Conservation (phyloP, 2,797 vertebrate genomes). For the Pogoniulus pusillus region DNA sequence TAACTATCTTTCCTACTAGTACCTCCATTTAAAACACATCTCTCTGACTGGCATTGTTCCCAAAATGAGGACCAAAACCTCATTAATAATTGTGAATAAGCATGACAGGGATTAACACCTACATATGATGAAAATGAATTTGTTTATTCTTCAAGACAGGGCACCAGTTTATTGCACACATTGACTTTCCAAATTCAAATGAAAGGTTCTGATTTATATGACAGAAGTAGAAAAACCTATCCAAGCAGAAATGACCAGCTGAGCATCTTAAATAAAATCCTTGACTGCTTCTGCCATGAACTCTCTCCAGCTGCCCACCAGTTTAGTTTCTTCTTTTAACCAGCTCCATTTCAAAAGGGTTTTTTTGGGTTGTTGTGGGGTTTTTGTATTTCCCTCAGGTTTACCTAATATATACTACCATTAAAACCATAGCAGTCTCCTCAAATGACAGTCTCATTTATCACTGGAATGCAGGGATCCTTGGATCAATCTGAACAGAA, state of each 20-base stretch:
- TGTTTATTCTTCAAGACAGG: neutral
- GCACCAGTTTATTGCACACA: neutral
- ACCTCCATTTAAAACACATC: neutral
- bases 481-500: neutral
- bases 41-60: neutral
- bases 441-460: neutral
- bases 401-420: neutral
- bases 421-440: neutral
- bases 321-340: neutral
- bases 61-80: neutral
- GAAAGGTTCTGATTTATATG: neutral
- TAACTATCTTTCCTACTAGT: neutral
- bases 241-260: neutral
- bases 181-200: neutral
- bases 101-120: neutral
- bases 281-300: neutral
- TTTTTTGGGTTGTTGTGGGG: fast-evolving
- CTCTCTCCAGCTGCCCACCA: neutral
- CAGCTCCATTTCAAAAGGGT: neutral
- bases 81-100: neutral
- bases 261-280: neutral
- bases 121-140: neutral
- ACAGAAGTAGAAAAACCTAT: neutral
- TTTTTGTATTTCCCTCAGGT: neutral
- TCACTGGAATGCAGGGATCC: neutral